A percentile compares a stretch with the other conserved stretches of the same genome.
phyloP scores from a whole-genome alignment of 2,113 vertebrate species.

The Trochalopteron elliotii region DNA sequence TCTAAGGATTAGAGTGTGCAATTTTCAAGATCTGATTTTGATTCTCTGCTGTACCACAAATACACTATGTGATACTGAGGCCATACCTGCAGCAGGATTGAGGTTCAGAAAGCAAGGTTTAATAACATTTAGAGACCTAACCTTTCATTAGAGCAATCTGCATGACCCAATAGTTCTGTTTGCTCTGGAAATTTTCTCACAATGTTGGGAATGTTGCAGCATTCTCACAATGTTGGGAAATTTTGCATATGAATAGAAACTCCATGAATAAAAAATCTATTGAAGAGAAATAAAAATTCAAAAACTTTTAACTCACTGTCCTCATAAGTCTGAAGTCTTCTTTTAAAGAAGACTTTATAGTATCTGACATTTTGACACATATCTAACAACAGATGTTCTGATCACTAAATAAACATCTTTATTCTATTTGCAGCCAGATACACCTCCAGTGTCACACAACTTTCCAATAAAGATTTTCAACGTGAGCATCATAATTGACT shows the following conservation, averaged over 20 bases:
- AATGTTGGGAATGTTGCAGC: background rate
- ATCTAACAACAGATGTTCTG: background rate
- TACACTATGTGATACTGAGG: background rate
- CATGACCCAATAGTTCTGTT: background rate
- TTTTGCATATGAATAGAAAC: background rate
- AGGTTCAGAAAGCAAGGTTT: background rate
- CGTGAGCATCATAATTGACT: background rate
- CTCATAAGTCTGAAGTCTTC: background rate
- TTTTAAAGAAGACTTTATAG: background rate
- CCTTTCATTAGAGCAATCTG: background rate
- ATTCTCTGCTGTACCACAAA: background rate
- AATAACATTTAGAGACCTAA: background rate
- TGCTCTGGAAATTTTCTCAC: background rate
- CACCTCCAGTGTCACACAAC: background rate
- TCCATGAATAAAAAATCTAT: background rate
- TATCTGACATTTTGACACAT: background rate
- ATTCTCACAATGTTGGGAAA: too few species aligned
- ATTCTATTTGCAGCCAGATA: background rate
- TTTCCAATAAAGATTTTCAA: slow-evolving; percentile 7
- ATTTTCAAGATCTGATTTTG: background rate
- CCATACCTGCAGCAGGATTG: background rate
- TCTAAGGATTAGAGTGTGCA: background rate
- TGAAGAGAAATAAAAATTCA: background rate
- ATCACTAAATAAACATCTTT: background rate
- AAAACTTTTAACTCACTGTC: background rate